These are phyloP conservation scores for Vombatus ursinus DNA, from an alignment of 2,113 vertebrate genomes.

Conservation along the genomic window DNA sequence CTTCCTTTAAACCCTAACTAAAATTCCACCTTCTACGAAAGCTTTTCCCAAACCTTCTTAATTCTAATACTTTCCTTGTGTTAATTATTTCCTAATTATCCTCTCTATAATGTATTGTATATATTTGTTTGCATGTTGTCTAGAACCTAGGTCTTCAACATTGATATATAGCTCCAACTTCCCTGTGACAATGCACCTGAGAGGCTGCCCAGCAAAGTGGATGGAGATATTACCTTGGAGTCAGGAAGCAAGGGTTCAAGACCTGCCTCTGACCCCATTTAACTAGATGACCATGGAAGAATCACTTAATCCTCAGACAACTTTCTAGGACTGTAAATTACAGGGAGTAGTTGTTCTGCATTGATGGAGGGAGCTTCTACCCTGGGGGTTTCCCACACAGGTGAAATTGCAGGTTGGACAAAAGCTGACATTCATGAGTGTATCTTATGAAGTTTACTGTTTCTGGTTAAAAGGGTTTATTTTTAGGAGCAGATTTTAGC, in stretches of 20 bases:
- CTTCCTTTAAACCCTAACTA: neutral
- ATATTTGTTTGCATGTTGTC: neutral
- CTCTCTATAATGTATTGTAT: neutral
- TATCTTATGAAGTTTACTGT: neutral
- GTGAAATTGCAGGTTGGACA: neutral
- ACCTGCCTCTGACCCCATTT: neutral
- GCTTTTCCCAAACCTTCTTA: neutral
- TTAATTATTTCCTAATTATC: neutral
- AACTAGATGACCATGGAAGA: neutral
- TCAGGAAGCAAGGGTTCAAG: neutral
- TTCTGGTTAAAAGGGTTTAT: neutral
- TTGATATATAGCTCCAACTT: neutral
- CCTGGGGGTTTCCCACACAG: neutral
- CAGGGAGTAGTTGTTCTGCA: neutral
- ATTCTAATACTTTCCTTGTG: neutral
- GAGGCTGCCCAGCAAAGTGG: neutral
- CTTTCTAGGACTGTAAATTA: constrained; percentile 9
- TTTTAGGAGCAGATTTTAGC: constrained; percentile 7
- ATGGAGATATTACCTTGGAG: neutral
- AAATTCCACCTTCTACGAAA: neutral
- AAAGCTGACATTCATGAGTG: neutral
- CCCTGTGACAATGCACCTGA: neutral
- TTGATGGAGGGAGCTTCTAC: neutral
- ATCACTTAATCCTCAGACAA: constrained; percentile 6
- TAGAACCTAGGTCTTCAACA: neutral